phyloP scores from a whole-genome alignment of 37 sponge, comb jelly and placozoan genomes.

The Eunapius fragilis region DNA sequence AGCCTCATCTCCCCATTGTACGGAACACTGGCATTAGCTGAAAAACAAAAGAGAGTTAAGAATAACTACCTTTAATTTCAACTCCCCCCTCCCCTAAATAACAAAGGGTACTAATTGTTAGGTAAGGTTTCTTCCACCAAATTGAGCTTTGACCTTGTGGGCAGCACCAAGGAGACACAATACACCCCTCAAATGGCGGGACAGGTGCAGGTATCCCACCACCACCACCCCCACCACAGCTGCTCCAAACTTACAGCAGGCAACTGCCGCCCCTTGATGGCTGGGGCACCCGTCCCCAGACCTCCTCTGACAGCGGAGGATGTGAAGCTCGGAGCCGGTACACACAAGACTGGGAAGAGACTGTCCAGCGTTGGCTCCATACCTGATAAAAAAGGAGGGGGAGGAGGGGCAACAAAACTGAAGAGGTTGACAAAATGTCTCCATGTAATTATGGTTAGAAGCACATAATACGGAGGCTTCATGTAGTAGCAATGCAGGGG shows the following conservation, averaged over 20 bases:
- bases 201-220: no score
- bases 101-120: neutral
- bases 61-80: neutral
- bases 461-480: no score
- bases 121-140: neutral
- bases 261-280: neutral
- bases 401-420: neutral
- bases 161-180: neutral
- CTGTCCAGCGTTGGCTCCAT: neutral
- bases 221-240: no score
- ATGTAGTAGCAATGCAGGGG: neutral
- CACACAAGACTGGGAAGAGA: neutral
- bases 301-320: neutral
- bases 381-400: neutral
- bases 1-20: constrained; percentile 47
- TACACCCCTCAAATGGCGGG: neutral
- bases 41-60: neutral
- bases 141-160: neutral
- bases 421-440: neutral
- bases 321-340: neutral
- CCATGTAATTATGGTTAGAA: neutral
- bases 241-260: neutral
- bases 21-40: constrained; percentile 16
- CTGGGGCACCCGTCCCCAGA: neutral
- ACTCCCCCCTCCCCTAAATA: neutral